Percentiles rank a stretch among this genome's conserved stretches.
These are phyloP conservation scores for Drosophila leonis DNA, from an alignment of 2,888 invertebrate species.

Conservation along the genomic window DNA sequence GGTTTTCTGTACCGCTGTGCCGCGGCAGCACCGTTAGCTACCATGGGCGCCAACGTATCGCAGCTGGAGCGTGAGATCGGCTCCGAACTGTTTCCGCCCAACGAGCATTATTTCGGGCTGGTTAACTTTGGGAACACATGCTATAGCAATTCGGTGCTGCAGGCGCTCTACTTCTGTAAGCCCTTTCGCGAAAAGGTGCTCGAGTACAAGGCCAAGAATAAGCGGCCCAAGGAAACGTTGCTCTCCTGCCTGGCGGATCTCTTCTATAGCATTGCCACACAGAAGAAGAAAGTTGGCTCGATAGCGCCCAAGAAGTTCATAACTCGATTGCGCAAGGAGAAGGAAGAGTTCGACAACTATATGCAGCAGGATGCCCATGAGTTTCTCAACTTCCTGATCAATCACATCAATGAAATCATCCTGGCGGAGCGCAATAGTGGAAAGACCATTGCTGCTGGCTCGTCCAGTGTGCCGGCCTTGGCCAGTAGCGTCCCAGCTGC, in stretches of 20 bases:
- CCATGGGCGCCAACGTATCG: conserved; percentile 98
- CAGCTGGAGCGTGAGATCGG: conserved; percentile 99
- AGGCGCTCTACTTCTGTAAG: conserved; percentile 99
- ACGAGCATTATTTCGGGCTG: conserved; percentile 99
- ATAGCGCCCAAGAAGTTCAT: conserved; percentile 99
- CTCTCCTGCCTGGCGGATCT: conserved; percentile 99
- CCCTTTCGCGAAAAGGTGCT: conserved; percentile 99
- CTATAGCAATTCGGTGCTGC: conserved; percentile 99
- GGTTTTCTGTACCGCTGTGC: conserved; percentile 69
- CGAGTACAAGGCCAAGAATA: conserved; percentile 98
- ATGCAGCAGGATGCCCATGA: conserved; percentile 99
- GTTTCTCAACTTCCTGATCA: conserved; percentile 99
- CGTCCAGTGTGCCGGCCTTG: conserved; percentile 15
- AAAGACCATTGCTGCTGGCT: conserved; percentile 28
- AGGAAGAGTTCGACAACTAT: conserved; percentile 99
- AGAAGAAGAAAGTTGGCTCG: conserved; percentile 99
- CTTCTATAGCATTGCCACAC: conserved; percentile 99
- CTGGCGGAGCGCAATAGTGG: conserved; percentile 88
- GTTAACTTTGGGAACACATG: conserved; percentile 99
- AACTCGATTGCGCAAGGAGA: conserved; percentile 98
- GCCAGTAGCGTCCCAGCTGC: conserved; percentile 1
- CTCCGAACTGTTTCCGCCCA: conserved; percentile 98
- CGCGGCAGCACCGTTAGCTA: conserved; percentile 69
- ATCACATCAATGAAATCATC: conserved; percentile 99
- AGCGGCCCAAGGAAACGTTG: conserved; percentile 97